Conservation (phyloP, 1,140 invertebrate genomes). For the Elymnias hypermnestra region DNA sequence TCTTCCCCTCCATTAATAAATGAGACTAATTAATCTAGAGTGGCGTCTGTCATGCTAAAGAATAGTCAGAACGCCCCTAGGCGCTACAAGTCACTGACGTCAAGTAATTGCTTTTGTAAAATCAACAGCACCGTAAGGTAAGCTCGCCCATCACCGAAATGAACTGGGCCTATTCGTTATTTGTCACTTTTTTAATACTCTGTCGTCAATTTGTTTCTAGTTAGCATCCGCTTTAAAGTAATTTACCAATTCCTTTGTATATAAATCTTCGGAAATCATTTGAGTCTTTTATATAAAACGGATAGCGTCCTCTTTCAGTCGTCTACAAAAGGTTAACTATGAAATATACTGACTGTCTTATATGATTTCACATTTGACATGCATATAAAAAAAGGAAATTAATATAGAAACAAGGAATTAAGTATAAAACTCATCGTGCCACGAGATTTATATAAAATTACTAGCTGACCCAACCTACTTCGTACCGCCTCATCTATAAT, state of each 20-base stretch:
- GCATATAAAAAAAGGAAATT: too few relatives aligned
- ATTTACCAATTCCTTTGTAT: conserved; percentile 9
- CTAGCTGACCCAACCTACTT: too few relatives aligned
- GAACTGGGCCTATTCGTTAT: conserved; percentile 20
- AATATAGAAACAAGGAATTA: too few relatives aligned
- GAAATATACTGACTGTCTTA: too few relatives aligned
- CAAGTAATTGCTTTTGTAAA: conserved; percentile 64
- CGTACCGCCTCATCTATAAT: too few relatives aligned
- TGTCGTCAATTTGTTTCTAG: conserved; percentile 15
- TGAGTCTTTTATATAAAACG: not conserved
- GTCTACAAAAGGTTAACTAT: too few relatives aligned
- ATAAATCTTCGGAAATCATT: conserved; percentile 9
- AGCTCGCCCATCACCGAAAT: conserved; percentile 16
- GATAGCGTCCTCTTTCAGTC: too few relatives aligned
- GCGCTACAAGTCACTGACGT: conserved; percentile 42
- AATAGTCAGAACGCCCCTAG: conserved; percentile 49
- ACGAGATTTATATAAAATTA: too few relatives aligned
- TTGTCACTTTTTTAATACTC: conserved; percentile 19
- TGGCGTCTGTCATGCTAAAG: conserved; percentile 67
- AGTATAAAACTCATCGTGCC: too few relatives aligned
- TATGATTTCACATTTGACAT: too few relatives aligned
- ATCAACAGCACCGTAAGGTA: conserved; percentile 39
- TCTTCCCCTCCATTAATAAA: conserved; percentile 59
- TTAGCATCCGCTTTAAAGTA: conserved; percentile 14
- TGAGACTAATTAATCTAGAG: conserved; percentile 65